Percentiles rank a stretch among this genome's conserved stretches.
These are phyloP conservation scores for Malurus leucopterus DNA, from an alignment of 2,797 vertebrate species.

Conservation along the genomic window DNA sequence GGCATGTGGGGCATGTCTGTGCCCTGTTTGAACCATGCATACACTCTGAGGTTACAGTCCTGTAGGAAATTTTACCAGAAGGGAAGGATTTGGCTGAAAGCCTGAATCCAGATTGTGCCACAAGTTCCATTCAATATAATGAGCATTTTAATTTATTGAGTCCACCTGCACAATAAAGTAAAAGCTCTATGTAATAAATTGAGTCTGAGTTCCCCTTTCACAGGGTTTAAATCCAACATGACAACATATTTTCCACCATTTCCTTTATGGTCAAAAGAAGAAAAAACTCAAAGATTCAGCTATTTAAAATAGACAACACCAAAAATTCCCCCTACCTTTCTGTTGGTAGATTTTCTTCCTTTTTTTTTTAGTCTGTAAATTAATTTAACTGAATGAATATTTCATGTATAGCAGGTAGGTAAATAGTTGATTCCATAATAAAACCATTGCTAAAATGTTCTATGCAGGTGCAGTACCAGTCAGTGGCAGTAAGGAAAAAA, in stretches of 20 bases:
- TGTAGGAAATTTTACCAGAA: background rate
- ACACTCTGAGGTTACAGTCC: background rate
- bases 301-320: background rate
- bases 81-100: background rate
- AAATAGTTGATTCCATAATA: background rate
- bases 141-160: conserved; percentile 20
- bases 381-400: background rate
- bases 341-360: background rate
- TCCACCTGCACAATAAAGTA: conserved; percentile 7
- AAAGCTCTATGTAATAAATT: conserved; percentile 5
- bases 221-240: background rate
- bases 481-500: background rate
- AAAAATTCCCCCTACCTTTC: background rate
- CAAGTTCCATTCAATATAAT: background rate
- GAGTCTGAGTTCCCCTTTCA: background rate
- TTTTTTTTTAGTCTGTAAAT: background rate
- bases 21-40: background rate
- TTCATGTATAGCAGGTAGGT: background rate
- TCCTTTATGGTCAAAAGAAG: background rate
- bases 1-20: background rate
- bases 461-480: background rate
- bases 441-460: background rate
- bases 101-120: background rate
- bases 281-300: background rate
- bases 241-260: background rate